Base-by-base conservation (phyloP, 2,888 invertebrate species). In the Danaus chrysippus region DNA sequence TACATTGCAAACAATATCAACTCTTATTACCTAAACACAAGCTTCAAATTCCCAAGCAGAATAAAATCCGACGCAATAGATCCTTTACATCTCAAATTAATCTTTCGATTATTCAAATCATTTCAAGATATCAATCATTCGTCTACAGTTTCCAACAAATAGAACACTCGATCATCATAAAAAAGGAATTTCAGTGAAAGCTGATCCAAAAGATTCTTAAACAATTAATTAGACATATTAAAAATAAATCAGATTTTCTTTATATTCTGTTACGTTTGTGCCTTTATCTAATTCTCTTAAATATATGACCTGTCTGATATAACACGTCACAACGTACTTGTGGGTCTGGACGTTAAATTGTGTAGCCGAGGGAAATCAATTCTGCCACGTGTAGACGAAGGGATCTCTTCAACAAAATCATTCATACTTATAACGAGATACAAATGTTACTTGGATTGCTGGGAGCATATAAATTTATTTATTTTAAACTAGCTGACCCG, bases 1-100 rank as follows among this genome's bases (percentile, higher is more conserved):
- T 72, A 71, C 80, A 77, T 80, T 76, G 79, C 72, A 49, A 17
- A 17, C 49, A 10, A 17, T 49, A 17, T 43, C 42, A 52, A 42
- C 42, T 56, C 59, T 62, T 56, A 56, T 57, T 49, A 62, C 59
- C n/a, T 49, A 11, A 41, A 62, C 46, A 62, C 43, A 57, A 42
- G 60, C 58, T 58, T 59, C 65, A 49, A 49, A 17, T 17, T 55
- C 23, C 23, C 8, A 5, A 34, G 13, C 23, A 42, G 13, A 34
- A 13, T 56, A 42, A 41, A 34, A 41, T 44, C 41, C 13, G 3
- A 15, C 10, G 34, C 19, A 42, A 59, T 34, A 13, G 11, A 54
- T 59, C 15, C 49, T 56, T 12, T 19, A 10, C 19, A 43, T 59
- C 49, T 49, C 49, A 49, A 49, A 49, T 49, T 49, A 49, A 10